A percentile compares a stretch with the other conserved stretches of the same genome.
Conservation (phyloP, 2,888 invertebrate genomes). For the Dastarcus helophoroides region DNA sequence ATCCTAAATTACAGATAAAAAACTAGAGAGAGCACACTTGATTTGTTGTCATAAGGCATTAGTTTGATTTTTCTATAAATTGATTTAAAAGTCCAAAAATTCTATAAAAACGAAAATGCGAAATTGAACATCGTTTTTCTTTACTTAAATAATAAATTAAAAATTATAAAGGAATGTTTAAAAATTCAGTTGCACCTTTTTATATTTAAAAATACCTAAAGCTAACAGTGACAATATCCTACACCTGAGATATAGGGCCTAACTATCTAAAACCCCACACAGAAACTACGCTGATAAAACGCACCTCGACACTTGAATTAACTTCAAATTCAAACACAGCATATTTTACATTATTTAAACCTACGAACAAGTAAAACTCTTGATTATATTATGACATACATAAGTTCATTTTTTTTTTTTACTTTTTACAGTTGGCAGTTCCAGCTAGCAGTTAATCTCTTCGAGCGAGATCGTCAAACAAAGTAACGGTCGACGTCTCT, state of each 20-base stretch:
- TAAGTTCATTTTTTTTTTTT: conserved; percentile 31
- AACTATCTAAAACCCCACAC: conserved; percentile 29
- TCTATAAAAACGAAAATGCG: conserved; percentile 5
- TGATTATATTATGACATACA: conserved; percentile 35
- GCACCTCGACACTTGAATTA: conserved; percentile 12
- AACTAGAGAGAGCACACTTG: conserved; percentile 26
- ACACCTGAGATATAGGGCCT: conserved; percentile 37
- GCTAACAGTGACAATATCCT: conserved; percentile 17
- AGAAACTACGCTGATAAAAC: conserved; percentile 17
- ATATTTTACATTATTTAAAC: conserved; percentile 30
- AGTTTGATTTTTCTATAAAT: conserved; percentile 13
- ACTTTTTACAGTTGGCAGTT: conserved; percentile 41
- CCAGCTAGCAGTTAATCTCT: conserved; percentile 38
- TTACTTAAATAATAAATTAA: conserved; percentile 12
- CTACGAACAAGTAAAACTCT: conserved; percentile 29
- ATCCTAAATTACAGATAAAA: conserved; percentile 20
- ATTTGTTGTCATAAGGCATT: conserved; percentile 28
- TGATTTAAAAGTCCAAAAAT: conserved; percentile 2
- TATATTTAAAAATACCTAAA: conserved; percentile 10
- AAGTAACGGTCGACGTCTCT: conserved; percentile 29
- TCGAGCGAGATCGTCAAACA: conserved; percentile 31
- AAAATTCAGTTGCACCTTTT: conserved; percentile 16
- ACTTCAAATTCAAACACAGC: conserved; percentile 28
- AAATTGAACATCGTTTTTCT: conserved; percentile 3
- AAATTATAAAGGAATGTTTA: conserved; percentile 20